Conservation (phyloP, 2,888 invertebrate genomes). For the Aleiodes alternator region DNA sequence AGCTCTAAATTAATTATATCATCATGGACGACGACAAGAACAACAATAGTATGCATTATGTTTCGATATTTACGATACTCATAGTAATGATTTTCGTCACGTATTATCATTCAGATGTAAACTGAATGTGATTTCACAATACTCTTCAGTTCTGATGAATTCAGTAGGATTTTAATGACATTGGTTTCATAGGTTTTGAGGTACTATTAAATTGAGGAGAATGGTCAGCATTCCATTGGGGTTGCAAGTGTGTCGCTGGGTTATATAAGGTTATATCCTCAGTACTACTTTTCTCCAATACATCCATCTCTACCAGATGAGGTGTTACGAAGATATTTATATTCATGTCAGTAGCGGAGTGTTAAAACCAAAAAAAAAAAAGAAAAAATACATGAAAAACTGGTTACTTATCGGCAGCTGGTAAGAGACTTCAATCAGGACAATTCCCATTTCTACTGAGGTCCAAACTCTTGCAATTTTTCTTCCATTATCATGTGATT, state of each 20-base stretch:
- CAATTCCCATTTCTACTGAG: slow-evolving; percentile 62
- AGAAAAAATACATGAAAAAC: slow-evolving; percentile 28
- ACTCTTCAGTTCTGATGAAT: not conserved
- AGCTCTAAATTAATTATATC: too few relatives aligned
- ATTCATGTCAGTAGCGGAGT: slow-evolving; percentile 16
- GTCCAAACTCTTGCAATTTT: slow-evolving; percentile 42
- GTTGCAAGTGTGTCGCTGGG: slow-evolving; percentile 64
- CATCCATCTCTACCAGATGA: slow-evolving; percentile 4
- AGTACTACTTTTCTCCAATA: not conserved
- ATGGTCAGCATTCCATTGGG: slow-evolving; percentile 59
- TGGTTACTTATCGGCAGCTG: slow-evolving; percentile 32
- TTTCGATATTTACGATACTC: too few relatives aligned
- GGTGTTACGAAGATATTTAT: slow-evolving; percentile 25
- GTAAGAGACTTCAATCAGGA: slow-evolving; percentile 56
- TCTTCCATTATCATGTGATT: too few relatives aligned
- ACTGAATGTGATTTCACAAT: slow-evolving; percentile 1
- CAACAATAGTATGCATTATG: too few relatives aligned
- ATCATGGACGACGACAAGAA: too few relatives aligned
- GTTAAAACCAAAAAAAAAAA: slow-evolving; percentile 35
- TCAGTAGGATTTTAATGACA: not conserved
- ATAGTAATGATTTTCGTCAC: too few relatives aligned
- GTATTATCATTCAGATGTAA: too few relatives aligned
- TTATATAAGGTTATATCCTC: slow-evolving; percentile 61
- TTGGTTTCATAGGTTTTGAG: not conserved
- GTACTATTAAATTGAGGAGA: slow-evolving; percentile 57